Evolutionary conservation across 2,113 vertebrate genomes (phyloP).

Genomic region (Odocoileus hemionus): DNA sequence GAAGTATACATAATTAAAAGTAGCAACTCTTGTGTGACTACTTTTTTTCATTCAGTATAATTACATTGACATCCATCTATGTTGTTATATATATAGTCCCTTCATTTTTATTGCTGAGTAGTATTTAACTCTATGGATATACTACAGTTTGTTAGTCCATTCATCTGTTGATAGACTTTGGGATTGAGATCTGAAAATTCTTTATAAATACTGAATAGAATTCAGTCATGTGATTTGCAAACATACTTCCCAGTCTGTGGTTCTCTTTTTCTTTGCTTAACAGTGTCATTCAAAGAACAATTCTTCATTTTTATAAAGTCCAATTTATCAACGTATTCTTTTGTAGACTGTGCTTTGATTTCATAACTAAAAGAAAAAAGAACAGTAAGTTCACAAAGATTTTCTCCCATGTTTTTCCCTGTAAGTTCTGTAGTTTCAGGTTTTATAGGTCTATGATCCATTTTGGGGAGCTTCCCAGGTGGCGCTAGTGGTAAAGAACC

Average conservation of each 20-base stretch:
- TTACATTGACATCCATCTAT: neutral
- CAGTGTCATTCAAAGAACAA: neutral
- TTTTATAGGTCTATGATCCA: neutral
- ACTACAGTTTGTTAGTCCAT: neutral
- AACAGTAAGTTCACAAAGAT: neutral
- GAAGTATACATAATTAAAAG: neutral
- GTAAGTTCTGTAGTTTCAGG: neutral
- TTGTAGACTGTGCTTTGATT: neutral
- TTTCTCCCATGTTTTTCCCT: neutral
- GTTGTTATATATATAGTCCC: neutral
- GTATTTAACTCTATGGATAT: neutral
- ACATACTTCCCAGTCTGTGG: neutral
- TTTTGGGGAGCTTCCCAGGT: neutral
- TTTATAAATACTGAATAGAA: neutral
- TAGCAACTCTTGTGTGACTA: neutral
- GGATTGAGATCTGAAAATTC: neutral
- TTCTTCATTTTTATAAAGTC: neutral
- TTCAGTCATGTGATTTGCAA: neutral
- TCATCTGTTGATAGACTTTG: neutral
- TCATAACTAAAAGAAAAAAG: neutral
- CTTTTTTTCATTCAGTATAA: neutral
- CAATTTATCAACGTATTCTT: neutral
- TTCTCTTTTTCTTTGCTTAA: neutral
- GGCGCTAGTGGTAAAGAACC: neutral
- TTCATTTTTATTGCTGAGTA: neutral